phyloP scores from a whole-genome alignment of 2,888 invertebrate genomes.

The Leucophenga maculata region DNA sequence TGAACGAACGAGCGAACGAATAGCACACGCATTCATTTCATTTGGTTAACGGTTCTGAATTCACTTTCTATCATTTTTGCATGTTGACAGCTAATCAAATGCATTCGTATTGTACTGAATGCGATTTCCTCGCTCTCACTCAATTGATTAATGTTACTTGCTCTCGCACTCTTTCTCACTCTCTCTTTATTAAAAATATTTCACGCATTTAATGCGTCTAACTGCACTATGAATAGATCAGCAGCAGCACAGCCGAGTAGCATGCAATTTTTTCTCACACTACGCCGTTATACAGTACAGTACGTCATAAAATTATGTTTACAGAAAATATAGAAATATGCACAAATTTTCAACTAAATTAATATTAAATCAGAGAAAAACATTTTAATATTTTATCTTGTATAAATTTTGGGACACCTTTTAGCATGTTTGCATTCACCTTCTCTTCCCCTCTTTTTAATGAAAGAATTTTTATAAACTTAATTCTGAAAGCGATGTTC shows the following conservation, averaged over 20 bases:
- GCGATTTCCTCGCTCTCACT: not conserved
- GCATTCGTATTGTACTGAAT: constrained; percentile 29
- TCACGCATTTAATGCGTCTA: constrained; percentile 44
- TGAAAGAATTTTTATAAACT: too few relatives aligned
- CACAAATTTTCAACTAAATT: too few relatives aligned
- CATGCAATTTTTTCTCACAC: constrained; percentile 37
- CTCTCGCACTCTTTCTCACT: not conserved
- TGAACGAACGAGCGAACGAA: constrained; percentile 26
- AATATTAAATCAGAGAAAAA: too few relatives aligned
- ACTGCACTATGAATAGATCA: constrained; percentile 35
- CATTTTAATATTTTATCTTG: too few relatives aligned
- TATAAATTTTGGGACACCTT: too few relatives aligned
- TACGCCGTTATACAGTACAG: not conserved
- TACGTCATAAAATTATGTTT: constrained; percentile 29
- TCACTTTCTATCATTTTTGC: constrained; percentile 16
- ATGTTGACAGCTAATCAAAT: constrained; percentile 63
- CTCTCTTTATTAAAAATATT: constrained; percentile 50
- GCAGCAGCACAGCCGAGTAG: too few relatives aligned
- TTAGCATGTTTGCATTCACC: too few relatives aligned
- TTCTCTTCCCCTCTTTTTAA: too few relatives aligned
- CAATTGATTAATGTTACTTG: constrained; percentile 1
- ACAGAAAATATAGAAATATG: too few relatives aligned
- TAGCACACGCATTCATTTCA: not conserved
- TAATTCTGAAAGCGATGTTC: too few relatives aligned
- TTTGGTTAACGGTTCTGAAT: constrained; percentile 50